These are phyloP conservation scores for Diplodus puntazzo DNA, from an alignment of 2,797 vertebrate species.

Conservation along the genomic window DNA sequence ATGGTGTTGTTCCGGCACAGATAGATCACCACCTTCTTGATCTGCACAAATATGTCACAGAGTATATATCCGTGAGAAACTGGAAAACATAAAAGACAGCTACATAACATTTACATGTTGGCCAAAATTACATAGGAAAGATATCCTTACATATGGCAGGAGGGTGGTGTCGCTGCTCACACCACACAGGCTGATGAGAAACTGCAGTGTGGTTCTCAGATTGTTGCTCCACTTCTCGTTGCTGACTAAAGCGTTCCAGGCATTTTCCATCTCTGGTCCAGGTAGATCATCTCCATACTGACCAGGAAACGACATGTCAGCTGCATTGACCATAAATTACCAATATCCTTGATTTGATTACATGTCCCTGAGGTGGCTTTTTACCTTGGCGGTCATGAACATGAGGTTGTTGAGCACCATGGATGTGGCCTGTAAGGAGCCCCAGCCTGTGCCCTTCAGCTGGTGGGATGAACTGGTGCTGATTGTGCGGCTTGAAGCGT, in stretches of 20 bases:
- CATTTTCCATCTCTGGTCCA: conserved; percentile 97
- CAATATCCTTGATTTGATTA: background rate
- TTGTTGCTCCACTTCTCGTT: conserved; percentile 98
- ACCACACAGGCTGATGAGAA: conserved; percentile 96
- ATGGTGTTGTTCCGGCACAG: conserved; percentile 97
- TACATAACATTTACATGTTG: background rate
- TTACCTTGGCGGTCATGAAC: conserved; percentile 99
- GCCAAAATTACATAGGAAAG: conserved; percentile 6
- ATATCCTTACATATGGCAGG: conserved; percentile 90
- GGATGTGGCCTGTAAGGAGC: conserved; percentile 94
- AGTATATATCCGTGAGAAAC: conserved; percentile 7
- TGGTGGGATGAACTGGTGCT: conserved; percentile 79
- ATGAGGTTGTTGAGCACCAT: conserved; percentile 98
- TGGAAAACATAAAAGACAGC: background rate
- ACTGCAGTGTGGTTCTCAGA: conserved; percentile 93
- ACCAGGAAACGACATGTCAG: conserved; percentile 21
- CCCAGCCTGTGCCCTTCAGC: conserved; percentile 95
- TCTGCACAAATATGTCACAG: conserved; percentile 81
- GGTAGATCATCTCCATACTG: conserved; percentile 98
- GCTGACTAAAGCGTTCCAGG: conserved; percentile 96
- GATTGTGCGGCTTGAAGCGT: conserved; percentile 83
- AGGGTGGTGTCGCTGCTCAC: conserved; percentile 97
- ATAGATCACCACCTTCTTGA: conserved; percentile 98
- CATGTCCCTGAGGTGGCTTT: background rate
- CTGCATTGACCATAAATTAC: background rate